Percentiles rank a stretch among this genome's conserved stretches.
Conservation (phyloP, 1,140 invertebrate genomes). For the Schlechtendalia chinensis region DNA sequence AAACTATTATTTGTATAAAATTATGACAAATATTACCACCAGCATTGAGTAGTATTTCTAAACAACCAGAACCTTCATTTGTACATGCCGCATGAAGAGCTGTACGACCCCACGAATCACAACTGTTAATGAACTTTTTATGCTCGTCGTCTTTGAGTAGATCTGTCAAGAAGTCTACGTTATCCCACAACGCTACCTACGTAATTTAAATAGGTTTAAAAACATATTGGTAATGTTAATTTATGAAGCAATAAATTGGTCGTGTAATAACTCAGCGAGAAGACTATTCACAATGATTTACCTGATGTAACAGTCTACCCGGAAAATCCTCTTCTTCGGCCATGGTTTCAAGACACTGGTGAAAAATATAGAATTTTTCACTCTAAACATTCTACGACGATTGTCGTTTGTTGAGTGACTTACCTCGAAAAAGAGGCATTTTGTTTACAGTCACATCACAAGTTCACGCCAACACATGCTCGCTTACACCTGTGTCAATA, state of each 20-base stretch:
- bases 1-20: neutral
- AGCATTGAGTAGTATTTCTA: constrained; percentile 69
- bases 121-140: constrained; percentile 68
- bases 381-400: constrained; percentile 3
- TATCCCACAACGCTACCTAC: constrained; percentile 86
- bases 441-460: constrained; percentile 3
- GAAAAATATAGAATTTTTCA: neutral
- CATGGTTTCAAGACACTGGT: neutral
- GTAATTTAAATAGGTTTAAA: neutral
- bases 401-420: neutral
- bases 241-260: neutral
- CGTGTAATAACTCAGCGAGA: too few relatives aligned
- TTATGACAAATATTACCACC: constrained; percentile 60
- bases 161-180: constrained; percentile 81
- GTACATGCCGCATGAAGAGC: constrained; percentile 83
- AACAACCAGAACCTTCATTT: constrained; percentile 79
- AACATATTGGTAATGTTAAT: neutral
- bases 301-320: constrained; percentile 74
- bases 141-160: constrained; percentile 70
- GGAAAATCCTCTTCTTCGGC: constrained; percentile 72
- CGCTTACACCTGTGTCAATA: constrained; percentile 16
- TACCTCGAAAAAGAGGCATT: constrained; percentile 16
- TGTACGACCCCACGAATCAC: constrained; percentile 75
- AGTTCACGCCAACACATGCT: neutral
- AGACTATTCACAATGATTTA: constrained; percentile 52